These are phyloP conservation scores for Montipora capricornis DNA, from an alignment of 64 coral and sea anemone species.

Conservation along the genomic window DNA sequence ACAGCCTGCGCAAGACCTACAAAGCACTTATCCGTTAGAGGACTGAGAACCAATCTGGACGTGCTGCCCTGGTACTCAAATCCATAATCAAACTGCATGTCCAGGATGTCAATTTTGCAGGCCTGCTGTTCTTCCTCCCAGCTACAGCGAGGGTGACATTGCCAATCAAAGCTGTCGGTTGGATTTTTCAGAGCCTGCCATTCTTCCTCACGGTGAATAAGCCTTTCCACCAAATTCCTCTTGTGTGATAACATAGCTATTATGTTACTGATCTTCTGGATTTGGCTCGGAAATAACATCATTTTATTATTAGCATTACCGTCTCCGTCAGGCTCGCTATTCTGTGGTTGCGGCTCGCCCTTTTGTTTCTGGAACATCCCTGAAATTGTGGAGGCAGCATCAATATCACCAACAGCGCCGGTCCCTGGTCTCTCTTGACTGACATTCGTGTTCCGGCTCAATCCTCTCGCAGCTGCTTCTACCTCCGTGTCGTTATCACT, in stretches of 20 bases:
- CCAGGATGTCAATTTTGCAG: conserved; percentile 72
- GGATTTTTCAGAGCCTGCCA: conserved; percentile 44
- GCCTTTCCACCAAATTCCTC: conserved; percentile 68
- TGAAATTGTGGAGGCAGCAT: conserved; percentile 57
- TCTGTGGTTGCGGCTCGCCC: neutral
- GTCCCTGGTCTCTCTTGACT: conserved; percentile 46
- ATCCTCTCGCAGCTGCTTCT: conserved; percentile 15
- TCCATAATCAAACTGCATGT: conserved; percentile 85
- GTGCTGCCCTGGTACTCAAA: conserved; percentile 96
- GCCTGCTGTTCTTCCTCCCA: conserved; percentile 68
- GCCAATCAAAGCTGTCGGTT: conserved; percentile 88
- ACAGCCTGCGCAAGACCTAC: conserved; percentile 86
- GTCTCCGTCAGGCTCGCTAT: neutral
- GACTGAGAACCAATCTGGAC: conserved; percentile 90
- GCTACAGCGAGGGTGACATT: conserved; percentile 70
- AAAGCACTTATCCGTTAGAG: conserved; percentile 92
- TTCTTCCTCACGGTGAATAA: conserved; percentile 44
- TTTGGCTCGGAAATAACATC: conserved; percentile 71
- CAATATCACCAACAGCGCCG: neutral
- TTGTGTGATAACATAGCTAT: conserved; percentile 86
- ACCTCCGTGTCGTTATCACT: conserved; percentile 21
- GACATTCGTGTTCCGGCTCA: conserved; percentile 52
- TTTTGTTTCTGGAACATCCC: conserved; percentile 30
- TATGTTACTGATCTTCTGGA: conserved; percentile 91
- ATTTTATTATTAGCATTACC: conserved; percentile 18